Evolutionary conservation across 2,797 vertebrate genomes (phyloP).

Genomic region (Podarcis lilfordi): DNA sequence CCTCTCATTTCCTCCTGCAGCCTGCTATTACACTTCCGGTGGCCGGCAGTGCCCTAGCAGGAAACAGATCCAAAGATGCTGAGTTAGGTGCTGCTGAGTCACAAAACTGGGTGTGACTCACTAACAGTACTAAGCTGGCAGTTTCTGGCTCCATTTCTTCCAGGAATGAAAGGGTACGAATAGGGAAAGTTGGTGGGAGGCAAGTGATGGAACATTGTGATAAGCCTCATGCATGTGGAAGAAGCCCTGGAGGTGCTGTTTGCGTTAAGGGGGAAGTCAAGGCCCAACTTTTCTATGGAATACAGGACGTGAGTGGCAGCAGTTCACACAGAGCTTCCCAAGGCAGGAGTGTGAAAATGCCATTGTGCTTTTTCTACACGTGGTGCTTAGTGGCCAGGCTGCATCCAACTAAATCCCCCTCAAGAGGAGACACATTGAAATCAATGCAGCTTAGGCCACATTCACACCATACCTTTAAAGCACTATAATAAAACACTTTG

Average conservation of each 20-base stretch:
- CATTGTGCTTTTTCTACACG: not conserved
- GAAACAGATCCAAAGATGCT: constrained; percentile 27
- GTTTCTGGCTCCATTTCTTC: not conserved
- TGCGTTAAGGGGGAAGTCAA: constrained; percentile 10
- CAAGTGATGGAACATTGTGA: not conserved
- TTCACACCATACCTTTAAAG: too few species aligned
- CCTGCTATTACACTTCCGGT: not conserved
- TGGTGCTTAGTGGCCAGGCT: not conserved
- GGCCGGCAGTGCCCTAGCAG: not conserved
- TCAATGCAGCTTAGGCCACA: too few species aligned
- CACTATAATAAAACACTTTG: too few species aligned
- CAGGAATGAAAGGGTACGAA: not conserved
- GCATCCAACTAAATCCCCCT: too few species aligned
- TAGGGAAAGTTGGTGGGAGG: not conserved
- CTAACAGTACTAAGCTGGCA: constrained; percentile 5
- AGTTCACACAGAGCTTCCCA: not conserved
- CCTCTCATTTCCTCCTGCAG: not conserved
- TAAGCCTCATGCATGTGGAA: not conserved
- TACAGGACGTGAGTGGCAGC: not conserved
- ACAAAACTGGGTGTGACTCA: not conserved
- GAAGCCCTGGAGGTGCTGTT: constrained; percentile 4
- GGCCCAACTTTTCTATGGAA: constrained; percentile 2
- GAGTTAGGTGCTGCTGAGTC: constrained; percentile 54
- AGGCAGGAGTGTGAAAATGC: not conserved
- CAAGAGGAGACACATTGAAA: too few species aligned